These are phyloP conservation scores for Sphenopsis melanotis DNA, from an alignment of 2,797 vertebrate species.

Conservation along the genomic window DNA sequence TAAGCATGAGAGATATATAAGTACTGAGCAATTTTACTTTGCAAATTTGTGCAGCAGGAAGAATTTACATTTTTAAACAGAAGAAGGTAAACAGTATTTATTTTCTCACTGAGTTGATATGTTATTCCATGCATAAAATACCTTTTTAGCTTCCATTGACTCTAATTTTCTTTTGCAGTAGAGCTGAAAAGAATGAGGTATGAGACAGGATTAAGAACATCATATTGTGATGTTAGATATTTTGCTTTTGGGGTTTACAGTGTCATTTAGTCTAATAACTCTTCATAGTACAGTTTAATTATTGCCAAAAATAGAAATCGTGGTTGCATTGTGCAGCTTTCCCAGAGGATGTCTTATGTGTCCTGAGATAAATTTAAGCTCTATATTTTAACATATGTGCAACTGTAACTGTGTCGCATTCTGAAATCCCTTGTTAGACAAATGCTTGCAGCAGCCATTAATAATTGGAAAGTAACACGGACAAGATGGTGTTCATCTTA, in stretches of 20 bases:
- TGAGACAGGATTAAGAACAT: not conserved
- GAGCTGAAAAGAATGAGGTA: slow-evolving; percentile 32
- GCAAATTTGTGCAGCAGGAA: slow-evolving; percentile 7
- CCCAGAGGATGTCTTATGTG: slow-evolving; percentile 34
- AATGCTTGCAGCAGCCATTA: not conserved
- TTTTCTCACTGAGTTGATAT: slow-evolving; percentile 35
- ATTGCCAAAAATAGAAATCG: slow-evolving; percentile 52
- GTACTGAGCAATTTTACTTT: slow-evolving; percentile 29
- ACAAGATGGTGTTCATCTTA: not conserved
- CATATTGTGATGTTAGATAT: slow-evolving; percentile 13
- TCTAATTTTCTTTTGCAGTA: slow-evolving; percentile 45
- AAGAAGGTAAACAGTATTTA: slow-evolving; percentile 40
- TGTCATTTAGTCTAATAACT: slow-evolving; percentile 28
- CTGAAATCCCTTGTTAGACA: slow-evolving; percentile 32
- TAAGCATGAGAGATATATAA: slow-evolving; percentile 6
- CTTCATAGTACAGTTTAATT: slow-evolving; percentile 44
- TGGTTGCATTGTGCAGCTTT: not conserved
- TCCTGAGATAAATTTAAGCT: slow-evolving; percentile 34
- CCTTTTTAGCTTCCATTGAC: slow-evolving; percentile 3
- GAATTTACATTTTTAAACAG: slow-evolving; percentile 40
- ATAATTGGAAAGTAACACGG: not conserved
- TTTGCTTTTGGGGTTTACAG: slow-evolving; percentile 43
- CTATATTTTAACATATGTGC: slow-evolving; percentile 47
- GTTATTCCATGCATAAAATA: slow-evolving; percentile 12
- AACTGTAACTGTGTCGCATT: not conserved